phyloP scores from a whole-genome alignment of 23 tunicate species.

The Diplosoma virens region DNA sequence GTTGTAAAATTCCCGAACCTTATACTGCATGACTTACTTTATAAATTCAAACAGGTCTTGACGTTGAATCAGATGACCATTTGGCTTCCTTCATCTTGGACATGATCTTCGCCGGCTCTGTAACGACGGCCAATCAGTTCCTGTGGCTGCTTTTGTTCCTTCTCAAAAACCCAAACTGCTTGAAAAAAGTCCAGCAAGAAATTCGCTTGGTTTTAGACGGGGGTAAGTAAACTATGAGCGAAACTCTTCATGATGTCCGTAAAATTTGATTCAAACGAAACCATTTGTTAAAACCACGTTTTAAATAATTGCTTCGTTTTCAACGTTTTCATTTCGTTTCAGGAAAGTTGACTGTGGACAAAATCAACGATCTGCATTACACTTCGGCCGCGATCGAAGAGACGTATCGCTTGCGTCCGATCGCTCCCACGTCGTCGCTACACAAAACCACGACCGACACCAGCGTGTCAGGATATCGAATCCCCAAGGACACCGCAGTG shows the following conservation, averaged over 20 bases:
- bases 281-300: too few species aligned
- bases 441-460: constrained; percentile 64
- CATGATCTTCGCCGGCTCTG: constrained; percentile 58
- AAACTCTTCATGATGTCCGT: too few species aligned
- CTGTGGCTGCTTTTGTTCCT: constrained; percentile 64
- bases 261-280: too few species aligned
- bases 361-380: constrained; percentile 26
- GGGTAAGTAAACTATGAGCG: too few species aligned
- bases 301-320: too few species aligned
- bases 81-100: constrained; percentile 44
- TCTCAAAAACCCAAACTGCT: constrained; percentile 47
- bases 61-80: not conserved
- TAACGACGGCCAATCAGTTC: constrained; percentile 42
- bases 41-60: too few species aligned
- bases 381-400: constrained; percentile 63
- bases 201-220: too few species aligned
- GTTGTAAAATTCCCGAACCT: too few species aligned
- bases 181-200: constrained; percentile 55
- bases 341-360: not conserved
- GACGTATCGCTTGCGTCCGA: constrained; percentile 62
- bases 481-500: constrained; percentile 49
- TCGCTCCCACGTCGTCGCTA: constrained; percentile 47
- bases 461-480: constrained; percentile 41
- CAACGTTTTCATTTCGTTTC: too few species aligned
- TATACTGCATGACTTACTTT: too few species aligned